These are phyloP conservation scores for Syngnathus floridae DNA, from an alignment of 2,113 vertebrate species.

Conservation along the genomic window DNA sequence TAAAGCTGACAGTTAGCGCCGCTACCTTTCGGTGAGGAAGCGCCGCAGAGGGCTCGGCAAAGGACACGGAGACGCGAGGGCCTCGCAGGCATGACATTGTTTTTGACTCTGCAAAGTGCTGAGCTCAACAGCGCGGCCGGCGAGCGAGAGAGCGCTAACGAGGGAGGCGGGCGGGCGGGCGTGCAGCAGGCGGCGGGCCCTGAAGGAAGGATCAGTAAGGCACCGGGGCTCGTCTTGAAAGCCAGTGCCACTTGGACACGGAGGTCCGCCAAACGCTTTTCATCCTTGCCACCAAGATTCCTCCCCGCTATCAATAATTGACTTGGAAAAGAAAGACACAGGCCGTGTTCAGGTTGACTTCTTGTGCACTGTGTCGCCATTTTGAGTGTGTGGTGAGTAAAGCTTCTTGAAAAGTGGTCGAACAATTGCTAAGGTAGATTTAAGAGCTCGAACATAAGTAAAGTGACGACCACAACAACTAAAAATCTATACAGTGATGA, in stretches of 20 bases:
- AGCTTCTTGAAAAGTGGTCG: conserved; percentile 39
- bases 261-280: conserved; percentile 37
- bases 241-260: conserved; percentile 24
- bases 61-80: conserved; percentile 54
- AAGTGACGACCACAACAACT: not conserved
- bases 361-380: conserved; percentile 54
- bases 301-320: conserved; percentile 58
- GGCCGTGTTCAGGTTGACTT: conserved; percentile 53
- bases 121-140: conserved; percentile 62
- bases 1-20: not conserved
- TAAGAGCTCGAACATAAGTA: not conserved
- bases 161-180: conserved; percentile 55
- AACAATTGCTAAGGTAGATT: no score
- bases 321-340: conserved; percentile 40
- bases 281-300: conserved; percentile 41
- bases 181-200: conserved; percentile 42
- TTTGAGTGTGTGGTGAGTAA: conserved; percentile 30
- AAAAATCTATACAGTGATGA: not conserved
- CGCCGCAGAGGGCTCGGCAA: conserved; percentile 39
- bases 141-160: conserved; percentile 41
- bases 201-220: conserved; percentile 53
- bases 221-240: conserved; percentile 50
- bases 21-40: conserved; percentile 24
- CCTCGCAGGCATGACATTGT: conserved; percentile 67
- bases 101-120: conserved; percentile 73